Evolutionary conservation across 2,888 invertebrate species (phyloP).

Genomic region (Lacanobia oleracea): DNA sequence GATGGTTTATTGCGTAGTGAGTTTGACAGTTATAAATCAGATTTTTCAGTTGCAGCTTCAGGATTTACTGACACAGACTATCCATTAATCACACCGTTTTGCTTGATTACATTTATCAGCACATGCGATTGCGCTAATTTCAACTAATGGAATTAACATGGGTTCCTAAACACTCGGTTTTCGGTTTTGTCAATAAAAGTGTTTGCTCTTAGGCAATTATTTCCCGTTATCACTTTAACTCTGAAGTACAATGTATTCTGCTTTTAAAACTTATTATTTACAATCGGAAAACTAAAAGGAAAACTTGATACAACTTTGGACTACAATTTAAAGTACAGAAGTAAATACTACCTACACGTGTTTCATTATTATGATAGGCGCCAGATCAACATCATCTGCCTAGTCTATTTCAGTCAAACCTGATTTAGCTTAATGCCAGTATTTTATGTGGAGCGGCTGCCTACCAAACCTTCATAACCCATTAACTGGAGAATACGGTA

Average conservation of each 20-base stretch:
- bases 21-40: slow-evolving; percentile 21
- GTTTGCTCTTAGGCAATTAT: neutral
- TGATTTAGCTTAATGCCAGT: no score
- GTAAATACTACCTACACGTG: no score
- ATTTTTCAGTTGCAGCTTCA: slow-evolving; percentile 27
- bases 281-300: neutral
- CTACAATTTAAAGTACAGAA: no score
- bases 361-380: no score
- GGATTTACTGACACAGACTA: slow-evolving; percentile 1
- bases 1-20: slow-evolving; percentile 12
- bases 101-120: slow-evolving; percentile 23
- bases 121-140: slow-evolving; percentile 6
- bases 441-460: no score
- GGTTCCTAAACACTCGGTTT: neutral
- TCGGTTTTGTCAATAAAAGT: neutral
- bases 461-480: no score
- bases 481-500: no score
- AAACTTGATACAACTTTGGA: neutral
- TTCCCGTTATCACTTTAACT: neutral
- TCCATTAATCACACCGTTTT: slow-evolving; percentile 1
- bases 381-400: no score
- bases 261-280: neutral
- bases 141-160: slow-evolving; percentile 1
- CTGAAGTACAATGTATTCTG: neutral
- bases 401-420: no score